phyloP scores from a whole-genome alignment of 2,113 vertebrate genomes.

The Picathartes gymnocephalus region DNA sequence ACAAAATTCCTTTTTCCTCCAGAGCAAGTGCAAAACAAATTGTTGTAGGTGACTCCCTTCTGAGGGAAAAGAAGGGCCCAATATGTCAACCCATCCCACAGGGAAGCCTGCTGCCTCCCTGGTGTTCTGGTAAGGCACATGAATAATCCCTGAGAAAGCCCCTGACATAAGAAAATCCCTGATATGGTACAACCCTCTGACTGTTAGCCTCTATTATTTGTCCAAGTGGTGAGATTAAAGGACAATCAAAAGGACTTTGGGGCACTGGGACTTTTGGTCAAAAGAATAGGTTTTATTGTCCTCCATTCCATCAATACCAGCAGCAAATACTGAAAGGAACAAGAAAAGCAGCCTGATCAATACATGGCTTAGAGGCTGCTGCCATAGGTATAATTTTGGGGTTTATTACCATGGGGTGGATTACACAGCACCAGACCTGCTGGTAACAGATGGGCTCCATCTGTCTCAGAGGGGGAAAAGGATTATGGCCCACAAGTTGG shows the following conservation, averaged over 20 bases:
- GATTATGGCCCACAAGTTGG: neutral
- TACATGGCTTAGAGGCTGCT: neutral
- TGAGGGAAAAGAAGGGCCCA: neutral
- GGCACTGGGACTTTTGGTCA: neutral
- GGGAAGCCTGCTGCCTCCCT: neutral
- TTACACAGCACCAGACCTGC: neutral
- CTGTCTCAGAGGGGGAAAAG: neutral
- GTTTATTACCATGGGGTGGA: neutral
- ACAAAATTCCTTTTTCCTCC: neutral
- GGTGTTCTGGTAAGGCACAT: neutral
- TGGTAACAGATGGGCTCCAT: neutral
- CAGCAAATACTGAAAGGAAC: neutral
- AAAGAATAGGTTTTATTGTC: neutral
- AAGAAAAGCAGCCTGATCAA: neutral
- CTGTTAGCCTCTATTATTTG: neutral
- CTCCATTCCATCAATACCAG: neutral
- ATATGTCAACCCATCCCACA: too few relatives aligned
- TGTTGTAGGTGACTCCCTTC: neutral
- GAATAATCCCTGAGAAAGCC: neutral
- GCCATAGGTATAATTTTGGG: neutral
- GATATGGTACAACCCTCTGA: neutral
- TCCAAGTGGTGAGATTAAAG: neutral
- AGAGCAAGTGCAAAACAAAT: neutral
- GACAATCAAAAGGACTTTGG: neutral
- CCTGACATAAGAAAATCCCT: neutral